A percentile compares a stretch with the other conserved stretches of the same genome.
Conservation (phyloP, 2,888 invertebrate genomes). For the Diarsia brunnea region DNA sequence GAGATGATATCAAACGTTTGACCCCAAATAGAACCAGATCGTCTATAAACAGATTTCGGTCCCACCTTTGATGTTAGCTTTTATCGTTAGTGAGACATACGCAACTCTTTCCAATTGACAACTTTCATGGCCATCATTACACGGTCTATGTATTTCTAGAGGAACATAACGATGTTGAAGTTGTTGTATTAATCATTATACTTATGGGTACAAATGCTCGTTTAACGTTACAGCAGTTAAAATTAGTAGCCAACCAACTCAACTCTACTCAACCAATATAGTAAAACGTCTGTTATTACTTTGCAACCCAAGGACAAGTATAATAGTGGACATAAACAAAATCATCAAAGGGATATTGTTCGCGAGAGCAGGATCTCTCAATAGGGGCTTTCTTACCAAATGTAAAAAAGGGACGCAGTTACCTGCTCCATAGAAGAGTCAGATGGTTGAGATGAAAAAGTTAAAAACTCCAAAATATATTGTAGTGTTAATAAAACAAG, state of each 20-base stretch:
- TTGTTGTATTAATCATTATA: constrained; percentile 16
- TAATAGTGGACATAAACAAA: constrained; percentile 64
- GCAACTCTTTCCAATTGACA: constrained; percentile 76
- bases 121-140: constrained; percentile 72
- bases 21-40: constrained; percentile 84
- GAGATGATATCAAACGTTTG: constrained; percentile 82
- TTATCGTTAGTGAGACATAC: constrained; percentile 73
- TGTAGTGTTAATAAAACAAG: background rate
- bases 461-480: constrained; percentile 36
- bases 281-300: constrained; percentile 49
- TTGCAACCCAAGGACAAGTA: constrained; percentile 56
- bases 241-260: constrained; percentile 40
- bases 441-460: constrained; percentile 39
- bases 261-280: constrained; percentile 38
- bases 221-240: constrained; percentile 44
- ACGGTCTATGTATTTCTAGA: constrained; percentile 57
- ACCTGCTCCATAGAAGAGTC: constrained; percentile 78
- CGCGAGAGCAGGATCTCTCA: constrained; percentile 56
- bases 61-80: constrained; percentile 82
- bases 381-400: constrained; percentile 77
- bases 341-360: constrained; percentile 68
- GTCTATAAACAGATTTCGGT: constrained; percentile 76
- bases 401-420: constrained; percentile 86
- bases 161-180: constrained; percentile 35
- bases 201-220: constrained; percentile 28